Base-by-base conservation (phyloP, 2,888 invertebrate genomes). In the Encarsia formosa region DNA sequence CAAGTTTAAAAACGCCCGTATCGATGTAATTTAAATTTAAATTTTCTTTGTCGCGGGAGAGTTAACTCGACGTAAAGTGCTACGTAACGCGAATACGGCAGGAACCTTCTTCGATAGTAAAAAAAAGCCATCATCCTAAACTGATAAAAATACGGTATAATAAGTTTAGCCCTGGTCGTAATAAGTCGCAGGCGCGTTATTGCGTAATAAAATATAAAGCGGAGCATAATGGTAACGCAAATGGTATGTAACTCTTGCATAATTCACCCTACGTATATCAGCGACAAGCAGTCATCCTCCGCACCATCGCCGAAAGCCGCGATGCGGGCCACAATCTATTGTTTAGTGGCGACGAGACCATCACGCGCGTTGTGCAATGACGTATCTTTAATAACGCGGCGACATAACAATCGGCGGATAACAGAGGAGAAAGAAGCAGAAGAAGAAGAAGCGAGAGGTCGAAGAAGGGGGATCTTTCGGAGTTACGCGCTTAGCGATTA, bases 191-290 rank as follows among this genome's bases (percentile, higher is more conserved):
- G n/a, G n/a, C n/a, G n/a, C 64, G 60, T 57, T 48, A 59, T 71
- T 71, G 70, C 62, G 63, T 70, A 71, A 71, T 66, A 49, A 50
- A 48, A 57, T 57, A 59, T 26, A 62, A 69, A 71, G 70, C 70
- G 67, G 70, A 71, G 70, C 69, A 69, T 70, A 71, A 71, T 71
- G n/a, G n/a, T n/a, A n/a, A n/a, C n/a, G n/a, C n/a, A n/a, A n/a
- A n/a, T n/a, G n/a, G 70, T 70, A 71, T 71, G 70, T 71, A 70
- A 71, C 65, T 66, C 69, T 71, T 70, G 68, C 70, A 67, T 71
- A 71, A 70, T 19, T 39, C 57, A 58, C 61, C 63, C 64, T 63
- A 63, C 65, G 46, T 42, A 40, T 58, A 52, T 20, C 32, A 6
- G 31, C 22, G 13, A 8, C n/a, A 15, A 44, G n/a, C 31, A n/a